These are phyloP conservation scores for Branchinecta lindahli DNA, from an alignment of 1,140 invertebrate species.

Conservation along the genomic window DNA sequence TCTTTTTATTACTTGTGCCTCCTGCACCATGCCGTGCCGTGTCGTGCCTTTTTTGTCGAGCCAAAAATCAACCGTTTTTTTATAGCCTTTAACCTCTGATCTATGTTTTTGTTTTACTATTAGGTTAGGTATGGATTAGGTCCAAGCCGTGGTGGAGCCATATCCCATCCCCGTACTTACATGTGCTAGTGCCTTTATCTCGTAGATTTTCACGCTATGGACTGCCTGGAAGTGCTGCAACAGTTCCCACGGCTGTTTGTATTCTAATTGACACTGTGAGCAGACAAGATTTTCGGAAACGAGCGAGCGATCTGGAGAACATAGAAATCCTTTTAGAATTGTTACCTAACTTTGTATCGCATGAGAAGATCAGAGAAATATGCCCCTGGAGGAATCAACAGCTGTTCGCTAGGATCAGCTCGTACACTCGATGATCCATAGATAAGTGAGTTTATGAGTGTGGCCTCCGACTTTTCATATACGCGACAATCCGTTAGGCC, in stretches of 20 bases:
- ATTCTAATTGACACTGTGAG: neutral
- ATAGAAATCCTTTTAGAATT: neutral
- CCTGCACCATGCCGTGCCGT: too few species aligned
- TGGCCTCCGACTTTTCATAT: too few species aligned
- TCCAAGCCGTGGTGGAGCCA: too few species aligned
- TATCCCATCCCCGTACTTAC: too few species aligned
- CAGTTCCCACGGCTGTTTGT: slow-evolving; percentile 2
- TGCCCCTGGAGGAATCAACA: neutral
- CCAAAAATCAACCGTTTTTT: too few species aligned
- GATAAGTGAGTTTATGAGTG: neutral
- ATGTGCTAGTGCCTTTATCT: neutral
- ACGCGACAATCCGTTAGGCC: too few species aligned
- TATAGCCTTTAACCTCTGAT: too few species aligned
- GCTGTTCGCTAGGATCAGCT: neutral
- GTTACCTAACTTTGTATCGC: neutral
- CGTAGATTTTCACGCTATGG: neutral
- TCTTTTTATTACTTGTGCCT: too few species aligned
- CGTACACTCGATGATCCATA: neutral
- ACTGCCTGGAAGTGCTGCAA: neutral
- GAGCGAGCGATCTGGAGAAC: neutral
- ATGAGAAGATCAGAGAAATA: neutral
- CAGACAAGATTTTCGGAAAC: neutral
- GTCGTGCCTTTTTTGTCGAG: too few species aligned
- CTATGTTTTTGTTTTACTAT: too few species aligned
- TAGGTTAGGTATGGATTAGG: too few species aligned